Percentiles rank a stretch among this genome's conserved stretches.
phyloP scores from a whole-genome alignment of 2,113 vertebrate genomes.

The Thryonomys swinderianus region DNA sequence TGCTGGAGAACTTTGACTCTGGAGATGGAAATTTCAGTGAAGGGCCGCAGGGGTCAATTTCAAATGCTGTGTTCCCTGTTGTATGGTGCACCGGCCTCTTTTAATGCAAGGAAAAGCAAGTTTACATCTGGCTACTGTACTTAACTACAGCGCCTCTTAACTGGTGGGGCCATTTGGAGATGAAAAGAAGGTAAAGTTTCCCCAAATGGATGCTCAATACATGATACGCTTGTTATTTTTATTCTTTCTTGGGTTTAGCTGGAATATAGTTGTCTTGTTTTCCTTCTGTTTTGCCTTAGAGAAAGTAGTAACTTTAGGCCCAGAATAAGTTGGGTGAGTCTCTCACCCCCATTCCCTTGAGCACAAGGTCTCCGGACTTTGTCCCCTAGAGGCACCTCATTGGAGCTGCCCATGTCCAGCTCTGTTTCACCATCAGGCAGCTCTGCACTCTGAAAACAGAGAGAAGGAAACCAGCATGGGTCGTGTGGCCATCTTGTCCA shows the following conservation, averaged over 20 bases:
- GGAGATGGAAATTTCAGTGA: neutral
- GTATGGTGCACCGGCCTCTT: neutral
- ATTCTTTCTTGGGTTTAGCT: neutral
- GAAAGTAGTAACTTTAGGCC: neutral
- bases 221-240: neutral
- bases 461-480: neutral
- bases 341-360: neutral
- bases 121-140: neutral
- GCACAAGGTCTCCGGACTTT: no score
- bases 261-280: neutral
- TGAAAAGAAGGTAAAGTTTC: neutral
- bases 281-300: neutral
- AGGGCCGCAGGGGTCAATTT: neutral
- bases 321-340: no score
- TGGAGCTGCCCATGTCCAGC: rapidly evolving
- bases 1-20: neutral
- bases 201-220: neutral
- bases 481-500: neutral
- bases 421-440: neutral
- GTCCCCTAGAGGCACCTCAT: rapidly evolving
- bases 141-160: neutral
- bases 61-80: neutral
- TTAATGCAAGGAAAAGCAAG: neutral
- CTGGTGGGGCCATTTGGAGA: neutral
- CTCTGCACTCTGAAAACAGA: neutral